Percentiles rank a stretch among this genome's conserved stretches.
Conservation (phyloP, 92 coral and sea anemone genomes). For the Zoanthus sociatus region DNA sequence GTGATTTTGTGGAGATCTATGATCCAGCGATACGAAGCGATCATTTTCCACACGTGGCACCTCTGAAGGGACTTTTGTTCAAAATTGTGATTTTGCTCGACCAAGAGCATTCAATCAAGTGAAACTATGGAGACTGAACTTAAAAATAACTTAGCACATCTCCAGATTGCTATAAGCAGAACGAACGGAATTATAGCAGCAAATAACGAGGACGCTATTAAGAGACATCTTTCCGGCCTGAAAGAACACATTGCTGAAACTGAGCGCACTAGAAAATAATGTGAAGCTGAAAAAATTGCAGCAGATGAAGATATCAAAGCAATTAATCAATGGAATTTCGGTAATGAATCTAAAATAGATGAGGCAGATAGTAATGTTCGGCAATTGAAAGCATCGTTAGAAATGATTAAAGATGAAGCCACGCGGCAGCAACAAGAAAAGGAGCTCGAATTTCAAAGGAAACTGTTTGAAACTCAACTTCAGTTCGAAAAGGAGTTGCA, state of each 20-base stretch:
- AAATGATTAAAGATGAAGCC: too few species aligned
- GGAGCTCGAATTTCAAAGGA: too few species aligned
- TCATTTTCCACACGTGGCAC: constrained; percentile 41
- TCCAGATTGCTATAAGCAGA: constrained; percentile 24
- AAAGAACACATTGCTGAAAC: constrained; percentile 23
- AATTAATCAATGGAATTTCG: too few species aligned
- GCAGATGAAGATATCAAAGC: background rate
- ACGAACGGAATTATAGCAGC: constrained; percentile 18
- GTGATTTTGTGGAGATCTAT: background rate
- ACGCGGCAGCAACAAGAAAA: too few species aligned
- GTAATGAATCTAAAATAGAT: too few species aligned
- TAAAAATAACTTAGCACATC: constrained; percentile 34
- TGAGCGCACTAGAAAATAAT: constrained; percentile 2
- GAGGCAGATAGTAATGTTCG: too few species aligned
- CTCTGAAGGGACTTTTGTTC: constrained; percentile 31
- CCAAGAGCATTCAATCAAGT: background rate
- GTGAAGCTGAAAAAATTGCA: constrained; percentile 30
- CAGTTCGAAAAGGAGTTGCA: too few species aligned
- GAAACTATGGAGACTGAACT: background rate
- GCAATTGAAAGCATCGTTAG: too few species aligned
- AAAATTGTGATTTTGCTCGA: background rate
- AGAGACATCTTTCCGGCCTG: constrained; percentile 40
- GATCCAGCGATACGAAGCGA: constrained; percentile 1
- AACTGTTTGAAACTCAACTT: too few species aligned
- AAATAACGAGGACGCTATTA: constrained; percentile 22